phyloP scores from a whole-genome alignment of 1,140 invertebrate genomes.

The Meloidogyne chitwoodi region DNA sequence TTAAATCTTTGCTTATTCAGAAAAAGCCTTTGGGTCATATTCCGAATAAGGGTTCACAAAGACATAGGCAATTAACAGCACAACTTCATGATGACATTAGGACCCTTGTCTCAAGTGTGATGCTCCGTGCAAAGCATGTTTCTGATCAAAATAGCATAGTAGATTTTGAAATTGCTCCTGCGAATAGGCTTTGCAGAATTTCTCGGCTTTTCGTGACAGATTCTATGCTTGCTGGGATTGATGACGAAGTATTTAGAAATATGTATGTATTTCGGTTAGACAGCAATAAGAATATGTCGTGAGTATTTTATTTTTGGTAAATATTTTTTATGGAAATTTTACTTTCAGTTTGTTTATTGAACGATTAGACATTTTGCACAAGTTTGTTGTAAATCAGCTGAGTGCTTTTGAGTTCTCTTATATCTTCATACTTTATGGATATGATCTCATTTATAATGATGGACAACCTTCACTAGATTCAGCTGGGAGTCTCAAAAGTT shows the following conservation, averaged over 20 bases:
- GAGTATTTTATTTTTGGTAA: neutral
- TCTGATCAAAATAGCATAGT: neutral
- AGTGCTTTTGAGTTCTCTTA: slow-evolving; percentile 1
- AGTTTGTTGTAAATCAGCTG: neutral
- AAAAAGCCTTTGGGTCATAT: neutral
- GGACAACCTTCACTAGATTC: neutral
- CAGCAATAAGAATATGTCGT: neutral
- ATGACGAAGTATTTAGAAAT: slow-evolving; percentile 1
- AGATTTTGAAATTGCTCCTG: neutral
- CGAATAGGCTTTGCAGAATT: neutral
- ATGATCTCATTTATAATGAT: neutral
- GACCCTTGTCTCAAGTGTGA: neutral
- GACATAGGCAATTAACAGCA: neutral
- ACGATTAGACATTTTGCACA: neutral
- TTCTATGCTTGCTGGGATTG: neutral
- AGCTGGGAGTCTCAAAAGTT: neutral
- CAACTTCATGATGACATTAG: neutral
- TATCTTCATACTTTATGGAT: slow-evolving; percentile 6
- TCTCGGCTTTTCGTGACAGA: slow-evolving; percentile 8
- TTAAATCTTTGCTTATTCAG: neutral
- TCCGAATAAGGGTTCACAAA: neutral
- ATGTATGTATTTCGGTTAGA: neutral
- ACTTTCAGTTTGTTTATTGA: neutral
- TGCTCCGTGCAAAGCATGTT: neutral
- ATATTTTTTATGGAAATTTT: neutral